A percentile compares a stretch with the other conserved stretches of the same genome.
Conservation (phyloP, 2,113 vertebrate species). For the Globicephala melas region DNA sequence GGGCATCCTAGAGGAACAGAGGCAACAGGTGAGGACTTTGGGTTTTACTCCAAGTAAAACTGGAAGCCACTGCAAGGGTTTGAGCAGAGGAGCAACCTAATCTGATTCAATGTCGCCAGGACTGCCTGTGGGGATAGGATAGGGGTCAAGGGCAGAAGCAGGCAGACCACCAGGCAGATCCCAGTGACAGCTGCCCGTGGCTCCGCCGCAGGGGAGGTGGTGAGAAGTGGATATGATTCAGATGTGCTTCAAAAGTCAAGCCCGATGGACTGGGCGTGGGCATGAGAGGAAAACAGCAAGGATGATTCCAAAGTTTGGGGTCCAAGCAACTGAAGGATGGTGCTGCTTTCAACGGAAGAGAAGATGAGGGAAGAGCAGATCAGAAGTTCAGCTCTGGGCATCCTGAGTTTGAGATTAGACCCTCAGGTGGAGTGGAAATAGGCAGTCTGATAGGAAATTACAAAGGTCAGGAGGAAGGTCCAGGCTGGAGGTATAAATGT, state of each 20-base stretch:
- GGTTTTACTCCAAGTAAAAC: neutral
- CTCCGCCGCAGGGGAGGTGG: neutral
- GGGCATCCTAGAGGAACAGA: too few species aligned
- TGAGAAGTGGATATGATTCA: neutral
- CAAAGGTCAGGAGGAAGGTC: neutral
- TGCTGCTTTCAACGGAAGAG: neutral
- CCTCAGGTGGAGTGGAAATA: fast-evolving
- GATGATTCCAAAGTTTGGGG: neutral
- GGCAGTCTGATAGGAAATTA: neutral
- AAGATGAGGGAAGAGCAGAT: neutral
- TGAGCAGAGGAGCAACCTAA: neutral
- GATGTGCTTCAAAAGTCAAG: neutral
- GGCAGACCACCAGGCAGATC: neutral
- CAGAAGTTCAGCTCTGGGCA: neutral
- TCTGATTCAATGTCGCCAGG: neutral
- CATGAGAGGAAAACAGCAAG: neutral
- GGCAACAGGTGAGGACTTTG: neutral
- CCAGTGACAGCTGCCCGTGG: neutral
- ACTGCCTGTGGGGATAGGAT: neutral
- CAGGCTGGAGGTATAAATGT: neutral
- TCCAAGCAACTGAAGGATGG: neutral
- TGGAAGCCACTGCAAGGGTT: neutral
- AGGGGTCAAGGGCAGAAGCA: neutral
- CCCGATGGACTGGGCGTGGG: neutral
- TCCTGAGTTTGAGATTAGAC: neutral